Evolutionary conservation across 2,113 vertebrate species (phyloP), one percentile per base, ranked within the genome.

Genomic region (Epinephelus lanceolatus): DNA sequence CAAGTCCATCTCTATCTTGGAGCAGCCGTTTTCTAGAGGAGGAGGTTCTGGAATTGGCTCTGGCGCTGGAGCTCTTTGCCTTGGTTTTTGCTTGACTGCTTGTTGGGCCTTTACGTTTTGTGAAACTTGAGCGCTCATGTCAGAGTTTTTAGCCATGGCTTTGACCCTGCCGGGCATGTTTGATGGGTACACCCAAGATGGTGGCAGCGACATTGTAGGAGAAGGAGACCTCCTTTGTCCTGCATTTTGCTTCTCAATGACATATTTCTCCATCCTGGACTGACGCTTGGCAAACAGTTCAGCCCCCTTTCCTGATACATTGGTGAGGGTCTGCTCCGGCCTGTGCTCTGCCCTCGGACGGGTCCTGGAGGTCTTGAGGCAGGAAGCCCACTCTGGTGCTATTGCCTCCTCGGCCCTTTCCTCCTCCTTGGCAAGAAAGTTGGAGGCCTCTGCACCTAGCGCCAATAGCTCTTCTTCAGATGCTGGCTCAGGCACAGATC

Each of bases 241-340:
- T 21, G 91, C 84, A 5, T 95, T 92, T 2, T 96, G 89, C 3
- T 95, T 96, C 85, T 98, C 97, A 0, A 97, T 89, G 9, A 98
- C 93, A 0, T 96, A 99, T 78, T 97, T 97, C 92, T 99, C 98
- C 98, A 99, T 99, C 80, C 98, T 96, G 15, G 98, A 97, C 80
- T 98, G 98, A 12, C 98, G 95, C 61, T 96, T 97, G 70, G 97
- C 96, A 0, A 98, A 99, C 52, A 99, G 94, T 93, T 98, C 97
- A 0, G 97, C 98, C 33, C 98, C 98, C 85, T 97, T 99, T 65
- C 98, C 98, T 0, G 96, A 96, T 0, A 96, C 97, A 66, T 99
- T 96, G 0, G 94, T 95, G 56, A 99, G 97, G 62, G 91, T 95
- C 90, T 99, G 98, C 89, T 96, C 97, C 30, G 96, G 97, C 71